Conservation (phyloP, 2,888 invertebrate species). For the Cephus pygmeus region DNA sequence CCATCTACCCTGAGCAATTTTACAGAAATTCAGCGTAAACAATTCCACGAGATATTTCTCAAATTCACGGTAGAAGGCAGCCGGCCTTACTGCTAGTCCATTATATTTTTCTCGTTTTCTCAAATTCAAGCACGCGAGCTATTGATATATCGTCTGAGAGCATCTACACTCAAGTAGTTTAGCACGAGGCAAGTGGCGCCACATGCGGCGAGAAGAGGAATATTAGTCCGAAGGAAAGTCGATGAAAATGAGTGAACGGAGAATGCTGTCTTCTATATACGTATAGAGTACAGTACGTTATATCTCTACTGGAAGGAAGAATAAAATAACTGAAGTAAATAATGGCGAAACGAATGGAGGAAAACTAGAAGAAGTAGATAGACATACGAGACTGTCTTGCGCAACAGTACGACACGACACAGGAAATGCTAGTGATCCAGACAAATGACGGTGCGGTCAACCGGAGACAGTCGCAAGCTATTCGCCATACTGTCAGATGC, state of each 20-base stretch:
- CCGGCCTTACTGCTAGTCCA: neutral
- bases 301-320: conserved; percentile 3
- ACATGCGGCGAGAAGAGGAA: conserved; percentile 11
- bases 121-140: conserved; percentile 9
- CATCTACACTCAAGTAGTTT: neutral
- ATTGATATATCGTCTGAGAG: conserved; percentile 14
- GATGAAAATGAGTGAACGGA: conserved; percentile 14
- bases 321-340: neutral
- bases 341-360: neutral
- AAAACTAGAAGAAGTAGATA: neutral
- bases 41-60: neutral
- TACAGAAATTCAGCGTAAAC: neutral
- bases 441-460: conserved; percentile 60
- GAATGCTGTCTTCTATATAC: neutral
- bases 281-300: neutral
- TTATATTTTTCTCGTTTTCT: neutral
- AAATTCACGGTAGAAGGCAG: neutral
- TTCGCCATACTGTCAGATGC: conserved; percentile 39
- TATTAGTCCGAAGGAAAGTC: conserved; percentile 1
- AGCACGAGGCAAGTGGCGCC: neutral
- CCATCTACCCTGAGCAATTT: neutral
- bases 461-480: conserved; percentile 58
- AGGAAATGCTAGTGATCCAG: conserved; percentile 53
- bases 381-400: neutral
- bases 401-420: conserved; percentile 16